Evolutionary conservation across 2,797 vertebrate genomes (phyloP).

Genomic region (Crypturellus tataupa): DNA sequence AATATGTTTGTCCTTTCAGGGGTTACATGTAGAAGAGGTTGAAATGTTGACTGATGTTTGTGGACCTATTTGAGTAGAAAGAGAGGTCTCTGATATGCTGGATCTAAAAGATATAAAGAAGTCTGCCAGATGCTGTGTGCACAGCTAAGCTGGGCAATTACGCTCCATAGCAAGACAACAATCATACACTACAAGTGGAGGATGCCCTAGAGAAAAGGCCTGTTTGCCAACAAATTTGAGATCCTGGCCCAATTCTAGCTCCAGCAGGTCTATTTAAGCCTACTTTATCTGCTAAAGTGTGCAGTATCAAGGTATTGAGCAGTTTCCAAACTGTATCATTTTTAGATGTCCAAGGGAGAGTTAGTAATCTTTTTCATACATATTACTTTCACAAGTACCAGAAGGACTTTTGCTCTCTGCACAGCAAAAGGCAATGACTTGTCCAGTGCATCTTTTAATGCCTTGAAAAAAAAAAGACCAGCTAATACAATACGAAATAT

Average conservation of each 20-base stretch:
- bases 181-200: accelerated
- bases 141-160: neutral
- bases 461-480: neutral
- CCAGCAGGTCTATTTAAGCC: neutral
- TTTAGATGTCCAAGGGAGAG: neutral
- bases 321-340: neutral
- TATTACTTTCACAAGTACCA: accelerated
- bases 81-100: neutral
- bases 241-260: neutral
- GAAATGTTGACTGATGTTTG: neutral
- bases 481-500: neutral
- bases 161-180: neutral
- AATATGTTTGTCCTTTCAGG: neutral
- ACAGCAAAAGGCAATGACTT: neutral
- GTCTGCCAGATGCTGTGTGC: accelerated
- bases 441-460: neutral
- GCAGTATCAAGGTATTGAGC: neutral
- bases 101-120: neutral
- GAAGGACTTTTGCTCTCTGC: neutral
- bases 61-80: neutral
- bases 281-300: neutral
- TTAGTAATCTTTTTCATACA: neutral
- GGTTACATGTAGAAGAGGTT: neutral
- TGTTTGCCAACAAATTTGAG: neutral
- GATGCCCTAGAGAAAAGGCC: neutral